Evolutionary conservation across 2,797 vertebrate species (phyloP).

Genomic region (Carduelis carduelis): DNA sequence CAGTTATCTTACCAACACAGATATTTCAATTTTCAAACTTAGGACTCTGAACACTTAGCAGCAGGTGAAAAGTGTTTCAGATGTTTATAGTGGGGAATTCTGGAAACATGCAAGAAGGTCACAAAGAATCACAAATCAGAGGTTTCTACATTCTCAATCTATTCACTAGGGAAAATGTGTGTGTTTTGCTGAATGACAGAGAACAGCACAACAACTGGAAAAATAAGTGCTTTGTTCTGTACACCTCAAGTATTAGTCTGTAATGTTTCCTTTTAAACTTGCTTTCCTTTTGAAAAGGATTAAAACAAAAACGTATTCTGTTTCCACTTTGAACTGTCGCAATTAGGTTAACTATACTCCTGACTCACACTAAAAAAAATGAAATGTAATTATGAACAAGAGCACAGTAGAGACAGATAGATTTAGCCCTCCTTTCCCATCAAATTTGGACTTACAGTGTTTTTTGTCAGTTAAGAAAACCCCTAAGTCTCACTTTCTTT

Average conservation of each 20-base stretch:
- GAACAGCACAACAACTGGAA: background rate
- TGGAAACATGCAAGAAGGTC: background rate
- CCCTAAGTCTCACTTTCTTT: background rate
- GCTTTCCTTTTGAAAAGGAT: background rate
- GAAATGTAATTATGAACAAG: background rate
- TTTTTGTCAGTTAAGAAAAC: slow-evolving; percentile 4
- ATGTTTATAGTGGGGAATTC: background rate
- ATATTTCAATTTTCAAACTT: background rate
- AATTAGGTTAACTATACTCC: slow-evolving; percentile 23
- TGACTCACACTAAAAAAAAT: background rate
- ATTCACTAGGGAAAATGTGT: background rate
- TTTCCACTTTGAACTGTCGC: background rate
- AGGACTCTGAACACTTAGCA: background rate
- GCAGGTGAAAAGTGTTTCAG: background rate
- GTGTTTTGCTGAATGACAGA: background rate
- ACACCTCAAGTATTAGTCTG: background rate
- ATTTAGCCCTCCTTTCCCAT: background rate
- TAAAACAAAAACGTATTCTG: background rate
- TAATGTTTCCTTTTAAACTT: background rate
- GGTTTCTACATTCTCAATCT: background rate
- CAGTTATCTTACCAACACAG: background rate
- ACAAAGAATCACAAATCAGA: background rate
- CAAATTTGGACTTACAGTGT: background rate
- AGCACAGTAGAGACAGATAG: background rate
- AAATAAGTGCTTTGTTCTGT: background rate